Evolutionary conservation across 2,797 vertebrate species (phyloP).

Genomic region (Cynopterus sphinx): DNA sequence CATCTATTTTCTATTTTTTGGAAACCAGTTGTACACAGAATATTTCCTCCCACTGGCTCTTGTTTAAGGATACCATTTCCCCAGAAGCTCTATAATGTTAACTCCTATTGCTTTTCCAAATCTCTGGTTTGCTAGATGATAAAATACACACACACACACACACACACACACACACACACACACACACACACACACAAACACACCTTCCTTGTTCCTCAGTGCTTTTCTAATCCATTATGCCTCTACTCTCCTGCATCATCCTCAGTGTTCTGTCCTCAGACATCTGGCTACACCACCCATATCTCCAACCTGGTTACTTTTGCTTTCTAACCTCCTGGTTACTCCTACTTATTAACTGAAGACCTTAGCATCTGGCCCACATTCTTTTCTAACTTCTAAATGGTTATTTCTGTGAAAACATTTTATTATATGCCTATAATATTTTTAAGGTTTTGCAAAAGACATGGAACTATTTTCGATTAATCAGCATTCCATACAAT

Average conservation of each 20-base stretch:
- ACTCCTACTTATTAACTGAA: neutral
- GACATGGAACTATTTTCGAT: neutral
- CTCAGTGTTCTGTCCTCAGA: neutral
- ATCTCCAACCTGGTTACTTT: neutral
- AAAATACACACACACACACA: neutral
- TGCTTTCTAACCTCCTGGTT: neutral
- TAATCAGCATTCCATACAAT: neutral
- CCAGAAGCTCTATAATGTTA: neutral
- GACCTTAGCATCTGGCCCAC: neutral
- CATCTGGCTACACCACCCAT: neutral
- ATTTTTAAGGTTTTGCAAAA: neutral
- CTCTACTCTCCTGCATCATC: neutral
- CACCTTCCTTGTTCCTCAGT: neutral
- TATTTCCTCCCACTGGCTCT: neutral
- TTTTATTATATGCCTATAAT: neutral
- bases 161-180: no score
- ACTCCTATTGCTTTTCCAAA: constrained; percentile 28
- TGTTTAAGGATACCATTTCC: neutral
- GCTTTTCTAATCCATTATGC: neutral
- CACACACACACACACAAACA: neutral
- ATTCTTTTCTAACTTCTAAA: neutral
- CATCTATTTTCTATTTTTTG: neutral
- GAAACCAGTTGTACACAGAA: neutral
- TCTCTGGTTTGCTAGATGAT: neutral
- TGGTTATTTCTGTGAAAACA: neutral